Evolutionary conservation across 2,888 invertebrate genomes (phyloP).

Genomic region (Acanthosepion lycidas): DNA sequence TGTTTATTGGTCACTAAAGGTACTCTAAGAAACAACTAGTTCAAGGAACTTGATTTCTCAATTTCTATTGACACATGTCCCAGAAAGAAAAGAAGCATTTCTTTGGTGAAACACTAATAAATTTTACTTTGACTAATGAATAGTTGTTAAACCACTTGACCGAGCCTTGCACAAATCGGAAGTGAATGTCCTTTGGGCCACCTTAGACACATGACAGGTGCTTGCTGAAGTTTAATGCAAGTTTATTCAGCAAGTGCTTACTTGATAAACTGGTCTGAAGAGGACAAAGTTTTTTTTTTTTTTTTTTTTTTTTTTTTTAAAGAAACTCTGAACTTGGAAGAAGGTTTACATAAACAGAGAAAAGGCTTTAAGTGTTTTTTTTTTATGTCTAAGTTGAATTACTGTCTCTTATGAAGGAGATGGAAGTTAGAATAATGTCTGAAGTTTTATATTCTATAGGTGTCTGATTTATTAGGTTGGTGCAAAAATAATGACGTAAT

Average conservation of each 20-base stretch:
- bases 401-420: neutral
- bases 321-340: neutral
- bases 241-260: neutral
- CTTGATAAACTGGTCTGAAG: constrained; percentile 3
- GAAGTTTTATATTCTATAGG: no score
- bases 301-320: neutral
- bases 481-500: no score
- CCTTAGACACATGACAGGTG: neutral
- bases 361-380: neutral
- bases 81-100: neutral
- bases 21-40: no score
- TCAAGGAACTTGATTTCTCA: no score
- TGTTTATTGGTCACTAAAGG: no score
- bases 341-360: neutral
- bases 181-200: neutral
- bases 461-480: no score
- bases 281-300: neutral
- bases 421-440: neutral
- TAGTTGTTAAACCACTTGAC: neutral
- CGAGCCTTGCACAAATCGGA: neutral
- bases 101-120: neutral
- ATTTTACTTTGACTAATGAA: neutral
- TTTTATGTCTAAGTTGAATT: neutral
- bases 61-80: neutral
- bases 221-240: neutral